Base-by-base conservation (phyloP, 2,888 invertebrate genomes). In the Acronicta aceris region DNA sequence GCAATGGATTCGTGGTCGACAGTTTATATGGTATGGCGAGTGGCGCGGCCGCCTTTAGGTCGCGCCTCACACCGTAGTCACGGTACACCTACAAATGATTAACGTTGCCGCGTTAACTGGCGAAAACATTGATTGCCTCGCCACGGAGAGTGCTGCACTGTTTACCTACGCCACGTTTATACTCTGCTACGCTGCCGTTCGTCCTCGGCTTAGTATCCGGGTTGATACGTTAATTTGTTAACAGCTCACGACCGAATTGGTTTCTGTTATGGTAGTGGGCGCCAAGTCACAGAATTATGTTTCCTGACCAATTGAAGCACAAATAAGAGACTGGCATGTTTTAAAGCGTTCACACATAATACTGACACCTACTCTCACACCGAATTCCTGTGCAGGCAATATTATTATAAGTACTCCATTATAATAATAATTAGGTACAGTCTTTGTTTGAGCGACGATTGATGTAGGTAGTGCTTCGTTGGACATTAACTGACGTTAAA, bases 401-500 rank as follows among this genome's bases (percentile, higher is more conserved):
- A 27, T 45, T n/a, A n/a, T 40, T 21, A 27, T 55, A 25, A 40
- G 16, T 40, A 17, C 25, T 55, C n/a, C 48, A 48, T 17, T 36
- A 36, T 33, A 38, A n/a, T 38, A 21, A 54, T 50, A n/a, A n/a
- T n/a, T n/a, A n/a, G n/a, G n/a, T 33, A 16, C 25, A 38, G 47
- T 50, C 16, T 38, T 42, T 42, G 42, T 13, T 41, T 38, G 15
- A n/a, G 25, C 41, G 15, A 50, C 42, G 50, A 69, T 47, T 47
- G 51, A 63, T 55, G 21, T 21, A 21, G 25, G 7, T 13, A 8
- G 25, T 16, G 33, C 50, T 38, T 9, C 38, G 47, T 13, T 2
- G 40, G 63, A 63, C 63, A 51, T 41, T 25, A 46, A 42, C 42
- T 47, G 47, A 48, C 47, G 42, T 42, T 5, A 27, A 21, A 17